Evolutionary conservation across 2,888 invertebrate species (phyloP), one percentile per base, ranked within the genome.

Genomic region (Athrips mouffetella): DNA sequence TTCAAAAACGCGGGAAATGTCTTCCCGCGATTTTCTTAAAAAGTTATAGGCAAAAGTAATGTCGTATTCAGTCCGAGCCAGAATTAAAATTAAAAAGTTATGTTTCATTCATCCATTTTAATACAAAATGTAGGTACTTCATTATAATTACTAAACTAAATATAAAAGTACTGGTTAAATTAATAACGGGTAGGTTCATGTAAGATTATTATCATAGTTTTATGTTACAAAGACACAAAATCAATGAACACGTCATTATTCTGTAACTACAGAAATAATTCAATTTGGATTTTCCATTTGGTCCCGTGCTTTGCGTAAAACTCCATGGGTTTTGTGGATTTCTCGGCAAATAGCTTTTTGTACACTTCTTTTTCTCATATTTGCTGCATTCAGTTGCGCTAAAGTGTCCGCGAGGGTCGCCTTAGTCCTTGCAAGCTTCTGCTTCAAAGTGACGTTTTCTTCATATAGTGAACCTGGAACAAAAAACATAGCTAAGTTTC

Each of bases 341-440:
- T 95, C 94, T 64, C 92, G 91, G 72, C 94, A 94, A 70, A 96
- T 95, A 37, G 95, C 94, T 65, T 93, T 93, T 74, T 96, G 95
- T 27, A 96, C 93, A 75, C 92, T 93, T 67, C 93, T 92, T 76
- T 96, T 96, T 59, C 93, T 91, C 75, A 94, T 91, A 76, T 95
- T 95, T 40, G 95, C 93, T 10, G 92, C 89, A 59, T 92, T 92
- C 44, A 96, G 83, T 71, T 95, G 93, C 49, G 91, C 90, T 57
- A 93, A 90, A 4, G 96, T 95, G 61, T 94, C 93, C 66, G 94
- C 94, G 50, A 96, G 89, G 21, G 94, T 93, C 50, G 92, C 90
- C 66, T 92, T 92, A 11, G 94, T 94, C 71, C 92, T 90, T 53
- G 91, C 87, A 56, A 95, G 78, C 75, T 93, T 92, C 59, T 91